Percentiles rank a stretch among this genome's conserved stretches.
Conservation (phyloP, 2,888 invertebrate genomes). For the Sphecodes monilicornis region DNA sequence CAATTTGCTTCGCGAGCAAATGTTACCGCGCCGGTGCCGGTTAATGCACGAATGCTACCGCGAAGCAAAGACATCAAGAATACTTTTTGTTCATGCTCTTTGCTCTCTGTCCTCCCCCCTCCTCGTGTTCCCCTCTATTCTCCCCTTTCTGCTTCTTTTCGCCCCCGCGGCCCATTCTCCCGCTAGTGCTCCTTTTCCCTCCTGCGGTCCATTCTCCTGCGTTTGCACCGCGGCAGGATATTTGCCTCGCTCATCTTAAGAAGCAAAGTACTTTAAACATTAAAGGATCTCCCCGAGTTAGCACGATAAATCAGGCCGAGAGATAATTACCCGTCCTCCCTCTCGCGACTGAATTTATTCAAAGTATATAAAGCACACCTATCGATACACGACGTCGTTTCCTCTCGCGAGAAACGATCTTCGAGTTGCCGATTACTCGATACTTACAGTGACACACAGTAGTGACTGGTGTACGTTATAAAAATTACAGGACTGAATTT, state of each 20-base stretch:
- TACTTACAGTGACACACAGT: no score
- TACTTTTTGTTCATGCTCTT: conserved; percentile 4
- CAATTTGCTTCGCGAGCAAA: conserved; percentile 36
- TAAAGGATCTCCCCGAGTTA: conserved; percentile 42
- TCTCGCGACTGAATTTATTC: conserved; percentile 46
- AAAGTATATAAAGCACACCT: conserved; percentile 39
- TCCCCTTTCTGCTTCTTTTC: not conserved
- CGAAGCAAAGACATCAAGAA: conserved; percentile 53
- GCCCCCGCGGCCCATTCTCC: not conserved
- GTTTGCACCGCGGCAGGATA: not conserved
- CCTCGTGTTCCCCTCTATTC: not conserved
- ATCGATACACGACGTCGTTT: conserved; percentile 21
- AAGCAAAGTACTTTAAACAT: conserved; percentile 48
- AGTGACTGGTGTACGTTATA: no score
- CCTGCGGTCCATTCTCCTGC: not conserved
- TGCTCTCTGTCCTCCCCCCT: not conserved
- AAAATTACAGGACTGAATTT: no score
- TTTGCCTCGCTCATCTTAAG: conserved; percentile 17
- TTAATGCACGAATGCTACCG: conserved; percentile 48
- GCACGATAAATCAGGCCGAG: conserved; percentile 43
- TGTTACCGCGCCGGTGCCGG: conserved; percentile 20
- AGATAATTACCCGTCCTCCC: conserved; percentile 40
- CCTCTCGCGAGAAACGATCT: conserved; percentile 16
- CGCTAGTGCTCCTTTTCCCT: not conserved
- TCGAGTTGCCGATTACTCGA: conserved; percentile 21